A percentile compares a stretch with the other conserved stretches of the same genome.
Evolutionary conservation across 2,113 vertebrate species (phyloP).

Genomic region (Chamaetylas fuelleborni): DNA sequence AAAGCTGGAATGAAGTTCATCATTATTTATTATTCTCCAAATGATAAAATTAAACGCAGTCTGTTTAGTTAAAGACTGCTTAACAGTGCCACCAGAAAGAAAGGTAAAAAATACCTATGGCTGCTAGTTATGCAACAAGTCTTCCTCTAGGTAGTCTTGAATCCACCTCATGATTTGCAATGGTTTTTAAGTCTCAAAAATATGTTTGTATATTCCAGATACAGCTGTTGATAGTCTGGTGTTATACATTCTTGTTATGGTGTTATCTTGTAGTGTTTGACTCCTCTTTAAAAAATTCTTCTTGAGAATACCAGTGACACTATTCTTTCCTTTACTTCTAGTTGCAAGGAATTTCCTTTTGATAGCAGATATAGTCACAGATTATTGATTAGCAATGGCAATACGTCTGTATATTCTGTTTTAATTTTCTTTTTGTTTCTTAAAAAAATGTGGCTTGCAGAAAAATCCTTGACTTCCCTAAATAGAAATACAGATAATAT

Average conservation of each 20-base stretch:
- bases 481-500: slow-evolving; percentile 20
- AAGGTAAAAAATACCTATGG: neutral
- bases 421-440: neutral
- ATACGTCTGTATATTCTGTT: neutral
- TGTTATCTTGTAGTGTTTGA: neutral
- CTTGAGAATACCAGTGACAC: neutral
- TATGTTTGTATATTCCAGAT: neutral
- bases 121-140: neutral
- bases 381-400: neutral
- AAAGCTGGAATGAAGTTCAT: neutral
- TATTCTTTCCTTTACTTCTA: neutral
- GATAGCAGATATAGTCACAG: slow-evolving; percentile 1
- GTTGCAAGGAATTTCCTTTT: slow-evolving; percentile 8
- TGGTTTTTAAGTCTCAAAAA: neutral
- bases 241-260: neutral
- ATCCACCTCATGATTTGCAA: neutral
- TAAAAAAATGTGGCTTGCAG: neutral
- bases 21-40: slow-evolving; percentile 1
- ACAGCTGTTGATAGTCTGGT: neutral
- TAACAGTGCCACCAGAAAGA: neutral
- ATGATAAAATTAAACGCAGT: neutral
- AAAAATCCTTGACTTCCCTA: slow-evolving; percentile 34
- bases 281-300: neutral
- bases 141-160: neutral
- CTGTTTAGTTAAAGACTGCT: neutral